Evolutionary conservation across 1,140 invertebrate species (phyloP), one percentile per base, ranked within the genome.

Genomic region (Magallana gigas): DNA sequence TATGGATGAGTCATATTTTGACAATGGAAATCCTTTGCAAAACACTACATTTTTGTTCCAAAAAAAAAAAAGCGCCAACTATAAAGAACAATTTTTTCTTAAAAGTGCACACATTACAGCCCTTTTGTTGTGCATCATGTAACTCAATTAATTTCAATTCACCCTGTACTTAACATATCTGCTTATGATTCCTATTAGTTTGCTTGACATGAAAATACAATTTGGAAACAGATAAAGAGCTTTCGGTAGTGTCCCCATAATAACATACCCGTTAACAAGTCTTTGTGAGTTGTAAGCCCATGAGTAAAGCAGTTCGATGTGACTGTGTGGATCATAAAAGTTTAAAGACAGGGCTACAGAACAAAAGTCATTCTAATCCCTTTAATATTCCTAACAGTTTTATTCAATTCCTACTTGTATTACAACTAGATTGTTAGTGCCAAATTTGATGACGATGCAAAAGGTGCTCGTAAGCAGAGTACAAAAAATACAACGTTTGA

Each of bases 1-100:
- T 29, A 76, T 23, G 9, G 68, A 76, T 29, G 23, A 7, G 68
- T 36, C 68, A 76, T 76, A 76, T 76, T 76, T 76, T 76, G 68
- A 76, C 18, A 76, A 76, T 48, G 18, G 5, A 8, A 76, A 76
- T 36, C 18, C 68, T 76, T 76, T 23, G 68, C 68, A 76, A 11
- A 76, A 14, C 18, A 76, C 68, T 29, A 76, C 29, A 76, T 29
- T 76, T 29, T 36, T 4, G 14, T 9, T n/a, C 18, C 18, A 29
- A 23, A 71, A 18, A 36, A 29, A 71, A 18, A 36, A 76, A 76
- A 76, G 6, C 8, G 4, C 5, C 36, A 11, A 8, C 8, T 36
- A 9, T 29, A 76, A 76, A 29, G 68, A 76, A 29, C 68, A 76
- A 29, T 6, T 8, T 36, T 12, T 29, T 48, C 5, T 71, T 71